Evolutionary conservation across 2,888 invertebrate species (phyloP).

Genomic region (Parnassius orleans): DNA sequence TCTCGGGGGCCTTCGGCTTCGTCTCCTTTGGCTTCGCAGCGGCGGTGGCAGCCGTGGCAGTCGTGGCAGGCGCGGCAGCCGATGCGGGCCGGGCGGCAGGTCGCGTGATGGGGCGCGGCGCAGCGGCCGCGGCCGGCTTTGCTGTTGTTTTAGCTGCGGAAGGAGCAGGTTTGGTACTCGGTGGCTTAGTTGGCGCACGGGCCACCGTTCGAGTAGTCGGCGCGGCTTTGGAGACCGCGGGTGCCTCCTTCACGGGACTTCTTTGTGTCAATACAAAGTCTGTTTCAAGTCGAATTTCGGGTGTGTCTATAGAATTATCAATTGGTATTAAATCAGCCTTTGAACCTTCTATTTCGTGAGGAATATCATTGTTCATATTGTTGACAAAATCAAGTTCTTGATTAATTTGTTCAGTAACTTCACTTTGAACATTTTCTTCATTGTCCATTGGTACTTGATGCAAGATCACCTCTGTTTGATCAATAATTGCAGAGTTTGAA

Average conservation of each 20-base stretch:
- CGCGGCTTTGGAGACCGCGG: conserved; percentile 56
- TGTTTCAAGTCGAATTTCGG: conserved; percentile 28
- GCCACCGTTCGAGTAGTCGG: conserved; percentile 33
- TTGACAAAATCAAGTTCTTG: background rate
- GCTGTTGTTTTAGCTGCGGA: conserved; percentile 16
- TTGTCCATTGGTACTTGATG: conserved; percentile 20
- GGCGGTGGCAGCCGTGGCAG: conserved; percentile 35
- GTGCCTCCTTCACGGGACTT: conserved; percentile 30
- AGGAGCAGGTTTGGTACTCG: conserved; percentile 9
- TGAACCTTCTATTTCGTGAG: conserved; percentile 22
- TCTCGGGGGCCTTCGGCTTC: conserved; percentile 59
- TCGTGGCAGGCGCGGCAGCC: conserved; percentile 35
- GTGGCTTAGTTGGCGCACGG: conserved; percentile 30
- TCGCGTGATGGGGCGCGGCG: background rate
- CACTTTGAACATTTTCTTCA: conserved; percentile 1
- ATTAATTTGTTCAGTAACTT: conserved; percentile 14
- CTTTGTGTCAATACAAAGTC: conserved; percentile 16
- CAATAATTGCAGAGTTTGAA: conserved; percentile 33
- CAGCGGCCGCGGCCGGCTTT: conserved; percentile 20
- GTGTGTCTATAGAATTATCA: conserved; percentile 22
- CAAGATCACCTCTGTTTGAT: conserved; percentile 35
- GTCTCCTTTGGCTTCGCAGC: conserved; percentile 42
- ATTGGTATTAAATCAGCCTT: conserved; percentile 24
- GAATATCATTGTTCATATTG: conserved; percentile 6
- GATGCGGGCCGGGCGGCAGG: conserved; percentile 33